Percentiles rank a stretch among this genome's conserved stretches.
phyloP scores from a whole-genome alignment of 30 jellyfish, hydroid and myxozoan genomes.

The Hydractinia echinata region DNA sequence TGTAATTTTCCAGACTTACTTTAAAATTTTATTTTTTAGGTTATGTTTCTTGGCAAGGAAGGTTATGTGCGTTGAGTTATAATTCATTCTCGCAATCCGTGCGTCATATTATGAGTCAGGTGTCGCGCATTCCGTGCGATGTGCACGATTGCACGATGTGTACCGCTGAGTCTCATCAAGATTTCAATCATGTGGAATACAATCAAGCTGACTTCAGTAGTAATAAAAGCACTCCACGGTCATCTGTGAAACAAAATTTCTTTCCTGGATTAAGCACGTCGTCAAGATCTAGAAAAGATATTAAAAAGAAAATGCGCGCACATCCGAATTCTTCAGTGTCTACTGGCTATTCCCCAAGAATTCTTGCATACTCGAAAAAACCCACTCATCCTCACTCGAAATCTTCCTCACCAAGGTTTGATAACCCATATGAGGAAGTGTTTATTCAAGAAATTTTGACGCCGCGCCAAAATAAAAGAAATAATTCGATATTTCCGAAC shows the following conservation, averaged over 20 bases:
- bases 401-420: constrained; percentile 17
- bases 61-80: constrained; percentile 42
- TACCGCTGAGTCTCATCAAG: constrained; percentile 37
- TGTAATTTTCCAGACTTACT: neutral
- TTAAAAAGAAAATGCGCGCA: constrained; percentile 7
- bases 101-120: constrained; percentile 37
- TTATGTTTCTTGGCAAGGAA: constrained; percentile 56
- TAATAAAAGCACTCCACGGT: neutral
- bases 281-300: neutral
- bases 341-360: constrained; percentile 21
- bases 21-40: constrained; percentile 16
- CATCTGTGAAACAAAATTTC: neutral
- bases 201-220: neutral
- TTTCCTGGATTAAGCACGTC: constrained; percentile 12
- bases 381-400: neutral
- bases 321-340: neutral
- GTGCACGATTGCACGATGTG: constrained; percentile 38
- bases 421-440: constrained; percentile 43
- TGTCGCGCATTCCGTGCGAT: constrained; percentile 40
- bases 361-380: neutral
- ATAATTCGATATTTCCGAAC: constrained; percentile 31
- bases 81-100: constrained; percentile 22
- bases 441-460: constrained; percentile 28
- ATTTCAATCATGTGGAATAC: constrained; percentile 11
- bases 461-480: constrained; percentile 25